A percentile compares a stretch with the other conserved stretches of the same genome.
Evolutionary conservation across 2,113 vertebrate genomes (phyloP).

Genomic region (Larimichthys polyactis): DNA sequence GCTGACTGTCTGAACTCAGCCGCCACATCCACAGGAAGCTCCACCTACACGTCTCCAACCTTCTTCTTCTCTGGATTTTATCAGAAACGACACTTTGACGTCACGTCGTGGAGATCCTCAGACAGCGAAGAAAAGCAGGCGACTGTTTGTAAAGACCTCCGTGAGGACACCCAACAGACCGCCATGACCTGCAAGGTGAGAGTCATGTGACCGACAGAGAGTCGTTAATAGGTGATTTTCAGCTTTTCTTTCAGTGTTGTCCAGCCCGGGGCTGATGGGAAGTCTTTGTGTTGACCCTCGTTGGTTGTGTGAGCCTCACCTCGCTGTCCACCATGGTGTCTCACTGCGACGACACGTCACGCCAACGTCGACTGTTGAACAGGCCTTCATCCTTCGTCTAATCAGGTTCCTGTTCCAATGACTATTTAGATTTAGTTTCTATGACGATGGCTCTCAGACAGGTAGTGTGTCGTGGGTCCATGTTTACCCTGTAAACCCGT

Average conservation of each 20-base stretch:
- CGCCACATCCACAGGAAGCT: constrained; percentile 39
- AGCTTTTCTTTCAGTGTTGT: too few species aligned
- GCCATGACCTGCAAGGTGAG: background rate
- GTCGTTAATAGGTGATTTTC: background rate
- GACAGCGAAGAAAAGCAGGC: background rate
- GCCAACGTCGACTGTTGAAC: background rate
- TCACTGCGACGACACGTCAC: background rate
- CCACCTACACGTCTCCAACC: constrained; percentile 23
- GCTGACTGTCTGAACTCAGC: constrained; percentile 51
- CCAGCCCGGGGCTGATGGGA: too few species aligned
- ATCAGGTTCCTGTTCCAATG: constrained; percentile 3
- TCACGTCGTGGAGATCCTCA: background rate
- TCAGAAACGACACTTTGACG: background rate
- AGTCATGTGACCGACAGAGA: constrained; percentile 6
- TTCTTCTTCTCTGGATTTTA: constrained; percentile 32
- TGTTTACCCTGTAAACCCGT: background rate
- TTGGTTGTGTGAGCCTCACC: background rate
- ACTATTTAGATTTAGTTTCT: background rate
- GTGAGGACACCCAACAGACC: background rate
- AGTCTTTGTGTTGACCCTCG: too few species aligned
- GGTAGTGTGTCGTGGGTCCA: background rate
- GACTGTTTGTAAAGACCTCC: background rate
- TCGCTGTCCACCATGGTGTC: background rate
- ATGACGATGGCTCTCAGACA: background rate
- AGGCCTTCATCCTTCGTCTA: background rate